Percentiles rank a stretch among this genome's conserved stretches.
Conservation (phyloP, 2,888 invertebrate species). For the Lottia scabra region DNA sequence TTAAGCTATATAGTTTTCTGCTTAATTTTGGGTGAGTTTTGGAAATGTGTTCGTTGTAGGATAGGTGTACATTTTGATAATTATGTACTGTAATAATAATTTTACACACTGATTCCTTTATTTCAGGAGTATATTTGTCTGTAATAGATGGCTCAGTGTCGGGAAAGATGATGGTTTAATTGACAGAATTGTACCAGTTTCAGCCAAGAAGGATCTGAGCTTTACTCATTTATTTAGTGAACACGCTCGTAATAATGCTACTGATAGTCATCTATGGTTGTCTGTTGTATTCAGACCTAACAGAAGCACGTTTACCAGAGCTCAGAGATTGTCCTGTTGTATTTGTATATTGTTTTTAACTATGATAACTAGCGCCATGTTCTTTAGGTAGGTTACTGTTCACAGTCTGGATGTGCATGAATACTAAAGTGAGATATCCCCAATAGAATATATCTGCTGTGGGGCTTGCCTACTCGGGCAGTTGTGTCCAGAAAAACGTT, state of each 20-base stretch:
- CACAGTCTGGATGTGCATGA: too few relatives aligned
- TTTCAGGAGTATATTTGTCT: constrained; percentile 53
- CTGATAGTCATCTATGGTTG: constrained; percentile 71
- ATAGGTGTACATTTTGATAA: too few relatives aligned
- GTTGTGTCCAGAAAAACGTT: too few relatives aligned
- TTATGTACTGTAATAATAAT: too few relatives aligned
- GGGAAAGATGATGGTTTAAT: constrained; percentile 67
- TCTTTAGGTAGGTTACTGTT: neutral
- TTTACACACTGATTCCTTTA: too few relatives aligned
- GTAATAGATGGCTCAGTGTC: constrained; percentile 68
- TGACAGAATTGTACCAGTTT: constrained; percentile 67
- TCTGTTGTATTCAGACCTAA: constrained; percentile 69
- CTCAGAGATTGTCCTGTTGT: constrained; percentile 2
- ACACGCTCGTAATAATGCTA: constrained; percentile 62
- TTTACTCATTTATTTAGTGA: constrained; percentile 67
- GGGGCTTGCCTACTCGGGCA: too few relatives aligned
- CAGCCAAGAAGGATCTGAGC: constrained; percentile 63
- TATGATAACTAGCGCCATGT: neutral
- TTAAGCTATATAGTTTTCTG: too few relatives aligned
- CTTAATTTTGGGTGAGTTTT: too few relatives aligned
- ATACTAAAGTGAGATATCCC: too few relatives aligned
- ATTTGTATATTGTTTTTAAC: neutral
- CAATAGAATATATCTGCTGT: too few relatives aligned
- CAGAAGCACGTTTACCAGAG: constrained; percentile 65
- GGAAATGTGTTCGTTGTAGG: too few relatives aligned